phyloP scores from a whole-genome alignment of 2,797 vertebrate genomes.

The Pangasius larnaudii region DNA sequence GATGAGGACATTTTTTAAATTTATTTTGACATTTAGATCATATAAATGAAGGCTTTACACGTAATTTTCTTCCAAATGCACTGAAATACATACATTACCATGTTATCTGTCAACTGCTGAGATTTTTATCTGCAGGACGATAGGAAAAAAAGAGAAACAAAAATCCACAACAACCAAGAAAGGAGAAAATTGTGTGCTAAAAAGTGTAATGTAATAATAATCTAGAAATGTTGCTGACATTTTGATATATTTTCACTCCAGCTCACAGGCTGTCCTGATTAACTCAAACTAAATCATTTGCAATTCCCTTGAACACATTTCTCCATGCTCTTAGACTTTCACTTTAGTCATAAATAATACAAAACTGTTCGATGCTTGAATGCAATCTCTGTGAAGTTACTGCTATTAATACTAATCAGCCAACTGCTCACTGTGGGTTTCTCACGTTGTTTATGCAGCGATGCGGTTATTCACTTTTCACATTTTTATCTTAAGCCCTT shows the following conservation, averaged over 20 bases:
- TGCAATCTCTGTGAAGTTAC: conserved; percentile 77
- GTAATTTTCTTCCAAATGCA: neutral
- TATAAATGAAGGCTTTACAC: neutral
- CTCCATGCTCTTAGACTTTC: conserved; percentile 68
- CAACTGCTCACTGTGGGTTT: conserved; percentile 55
- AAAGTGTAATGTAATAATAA: neutral
- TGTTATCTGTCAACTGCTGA: neutral
- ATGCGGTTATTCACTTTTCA: neutral
- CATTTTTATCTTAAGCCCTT: neutral
- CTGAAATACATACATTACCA: neutral
- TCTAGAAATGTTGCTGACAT: conserved; percentile 1
- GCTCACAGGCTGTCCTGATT: neutral
- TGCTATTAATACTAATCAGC: conserved; percentile 82
- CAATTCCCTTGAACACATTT: conserved; percentile 66
- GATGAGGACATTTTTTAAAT: neutral
- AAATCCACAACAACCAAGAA: neutral
- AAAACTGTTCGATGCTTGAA: conserved; percentile 77
- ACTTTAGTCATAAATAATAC: conserved; percentile 78
- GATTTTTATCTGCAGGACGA: neutral
- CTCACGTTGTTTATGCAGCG: conserved; percentile 73
- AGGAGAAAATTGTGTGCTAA: neutral
- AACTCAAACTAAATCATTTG: conserved; percentile 57
- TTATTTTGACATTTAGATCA: neutral
- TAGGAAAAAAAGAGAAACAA: neutral
- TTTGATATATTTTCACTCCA: neutral